Base-by-base conservation (phyloP, 2,888 invertebrate species). In the Meiosimyza decipiens region DNA sequence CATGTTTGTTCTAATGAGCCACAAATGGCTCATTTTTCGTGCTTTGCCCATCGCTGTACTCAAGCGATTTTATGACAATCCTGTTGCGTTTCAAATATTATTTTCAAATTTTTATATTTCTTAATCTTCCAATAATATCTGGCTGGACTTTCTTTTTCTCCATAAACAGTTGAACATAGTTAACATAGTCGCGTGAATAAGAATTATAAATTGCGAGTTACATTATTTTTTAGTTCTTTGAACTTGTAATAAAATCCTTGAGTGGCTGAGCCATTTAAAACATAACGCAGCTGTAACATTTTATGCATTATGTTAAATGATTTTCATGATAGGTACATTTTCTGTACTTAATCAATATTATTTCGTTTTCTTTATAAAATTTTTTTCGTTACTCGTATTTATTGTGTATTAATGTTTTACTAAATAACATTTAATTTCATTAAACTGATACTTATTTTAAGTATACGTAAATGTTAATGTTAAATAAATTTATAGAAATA, bases 261-360 rank as follows among this genome's bases (percentile, higher is more conserved):
- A 76, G 78, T 83, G 83, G 83, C 83, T 80, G 82, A 83, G 83
- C 83, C 83, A 83, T 78, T 28, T 62, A 50, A 62, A 47, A 33
- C 13, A 28, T 54, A 47, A 52, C 22, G n/a, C 16, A 7, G 16
- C 16, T 55, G 9, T 54, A 28, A 62, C 12, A 50, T 69, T 15
- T 65, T 13, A 13, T 28, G 28, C 28, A 28, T 59, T 64, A 3
- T 55, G 13, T 62, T 11, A 70, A 16, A 40, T n/a, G 40, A 51
- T 51, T 52, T 62, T 40, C 7, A 47, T 50, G 33, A 7, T 70
- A 70, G 49, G 16, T 33, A 68, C 47, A 2, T n/a, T 7, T 63
- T 6, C 7, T 40, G 1, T 15, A n/a, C 33, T 15, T 40, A 40
- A 52, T 33, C 57, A 63, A 71, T 22, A 16, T 67, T 22, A 16